phyloP scores from a whole-genome alignment of 2,113 vertebrate genomes.

The Raphicerus campestris region DNA sequence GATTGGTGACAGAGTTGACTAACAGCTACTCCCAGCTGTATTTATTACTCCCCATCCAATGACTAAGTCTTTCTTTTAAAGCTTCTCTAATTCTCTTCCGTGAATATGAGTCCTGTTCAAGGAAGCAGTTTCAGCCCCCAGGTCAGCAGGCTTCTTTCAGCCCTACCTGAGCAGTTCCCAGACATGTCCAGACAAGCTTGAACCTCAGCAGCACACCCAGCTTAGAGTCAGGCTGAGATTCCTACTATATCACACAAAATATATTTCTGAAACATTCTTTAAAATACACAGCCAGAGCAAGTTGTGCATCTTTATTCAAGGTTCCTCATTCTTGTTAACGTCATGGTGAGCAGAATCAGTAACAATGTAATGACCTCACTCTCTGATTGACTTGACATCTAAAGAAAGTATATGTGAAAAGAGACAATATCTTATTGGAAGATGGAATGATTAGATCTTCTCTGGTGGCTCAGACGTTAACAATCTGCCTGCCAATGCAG shows the following conservation, averaged over 20 bases:
- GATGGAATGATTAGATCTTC: neutral
- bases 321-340: neutral
- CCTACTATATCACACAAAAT: neutral
- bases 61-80: constrained; percentile 40
- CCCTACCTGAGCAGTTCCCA: neutral
- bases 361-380: neutral
- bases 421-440: neutral
- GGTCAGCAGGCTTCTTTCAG: neutral
- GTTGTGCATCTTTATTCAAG: neutral
- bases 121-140: neutral
- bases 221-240: neutral
- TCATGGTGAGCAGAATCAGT: neutral
- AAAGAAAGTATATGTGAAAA: neutral
- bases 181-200: constrained; percentile 23
- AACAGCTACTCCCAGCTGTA: neutral
- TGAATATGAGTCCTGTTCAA: neutral
- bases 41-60: constrained; percentile 23
- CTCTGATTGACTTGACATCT: neutral
- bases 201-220: neutral
- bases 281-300: neutral
- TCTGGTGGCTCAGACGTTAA: neutral
- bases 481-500: neutral
- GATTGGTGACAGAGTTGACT: constrained; percentile 37
- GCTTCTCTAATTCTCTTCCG: neutral
- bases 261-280: neutral